Base-by-base conservation (phyloP, 2,797 vertebrate genomes). In the Pitangus sulphuratus region DNA sequence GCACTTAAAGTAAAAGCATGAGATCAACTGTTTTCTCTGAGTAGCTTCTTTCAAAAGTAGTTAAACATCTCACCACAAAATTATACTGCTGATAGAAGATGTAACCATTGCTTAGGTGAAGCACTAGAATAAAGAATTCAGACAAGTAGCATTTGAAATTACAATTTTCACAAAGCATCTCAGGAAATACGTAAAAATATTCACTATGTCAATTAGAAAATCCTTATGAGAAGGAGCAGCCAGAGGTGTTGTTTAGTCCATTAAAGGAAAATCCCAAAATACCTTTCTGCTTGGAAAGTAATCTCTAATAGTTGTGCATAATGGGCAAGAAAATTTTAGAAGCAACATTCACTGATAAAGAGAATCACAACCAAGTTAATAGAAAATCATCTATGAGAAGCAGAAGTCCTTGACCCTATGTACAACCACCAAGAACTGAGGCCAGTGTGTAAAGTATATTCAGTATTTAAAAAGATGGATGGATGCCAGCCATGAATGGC, bases 271-370 rank as follows among this genome's bases (percentile, higher is more conserved):
- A 53, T 79, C 10, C 11, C 9, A 11, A 62, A 39, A 31, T 10
- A 24, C 0, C 0, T 44, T 87, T 5, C 11, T 60, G 28, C 31
- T 20, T 19, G 61, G 31, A 76, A 47, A 82, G 6, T 1, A 2
- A 31, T 64, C n/a, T 57, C n/a, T n/a, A 89, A 22, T 24, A 42
- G 5, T 30, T 71, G 18, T 40, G 13, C 16, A 18, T 8, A 74
- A 83, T 0, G 0, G 3, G 3, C 7, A 82, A 82, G 37, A 71
- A 31, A 13, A 25, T 15, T 65, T 83, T 40, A 54, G 56, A 58
- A 79, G 50, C 5, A 19, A 4, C 30, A 15, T 83, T 76, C 21
- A 14, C 16, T 50, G 15, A 39, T 10, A 31, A 33, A 89, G 6
- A 44, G 31, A 65, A 44, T 48, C 16, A 51, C n/a, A 44, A 66